These are phyloP conservation scores for Spisula subtruncata DNA, from an alignment of 2,888 invertebrate genomes.

Conservation along the genomic window DNA sequence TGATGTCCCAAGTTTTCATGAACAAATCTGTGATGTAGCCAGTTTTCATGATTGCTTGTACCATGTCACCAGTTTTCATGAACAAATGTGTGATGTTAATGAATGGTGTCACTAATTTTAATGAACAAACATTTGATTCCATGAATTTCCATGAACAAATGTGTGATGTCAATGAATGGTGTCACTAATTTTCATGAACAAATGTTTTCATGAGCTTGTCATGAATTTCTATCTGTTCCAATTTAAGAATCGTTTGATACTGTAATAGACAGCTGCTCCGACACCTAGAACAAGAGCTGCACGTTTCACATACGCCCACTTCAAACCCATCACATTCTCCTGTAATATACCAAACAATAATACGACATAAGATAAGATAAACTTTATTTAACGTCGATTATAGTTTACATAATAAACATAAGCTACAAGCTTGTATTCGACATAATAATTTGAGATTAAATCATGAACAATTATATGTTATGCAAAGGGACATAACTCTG, in stretches of 20 bases:
- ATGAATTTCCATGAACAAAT: not conserved
- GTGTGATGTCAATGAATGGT: not conserved
- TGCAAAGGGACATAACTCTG: too few species aligned
- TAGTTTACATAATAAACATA: too few species aligned
- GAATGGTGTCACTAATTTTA: not conserved
- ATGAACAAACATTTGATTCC: not conserved
- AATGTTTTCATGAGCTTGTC: not conserved
- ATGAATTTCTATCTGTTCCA: not conserved
- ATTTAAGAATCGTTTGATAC: not conserved
- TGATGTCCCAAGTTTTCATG: too few species aligned
- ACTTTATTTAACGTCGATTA: not conserved
- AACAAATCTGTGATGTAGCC: too few species aligned
- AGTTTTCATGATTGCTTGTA: not conserved
- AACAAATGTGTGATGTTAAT: not conserved
- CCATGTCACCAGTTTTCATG: not conserved
- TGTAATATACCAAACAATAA: not conserved
- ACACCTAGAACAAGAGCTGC: not conserved
- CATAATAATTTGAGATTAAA: too few species aligned
- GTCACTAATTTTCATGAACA: too few species aligned
- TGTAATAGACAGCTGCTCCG: not conserved
- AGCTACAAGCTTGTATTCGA: too few species aligned
- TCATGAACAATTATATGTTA: too few species aligned
- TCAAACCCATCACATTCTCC: not conserved
- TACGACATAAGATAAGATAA: not conserved
- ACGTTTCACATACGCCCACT: slow-evolving; percentile 3